Percentiles rank a stretch among this genome's conserved stretches.
Evolutionary conservation across 2,113 vertebrate genomes (phyloP).

Genomic region (Hipposideros armiger): DNA sequence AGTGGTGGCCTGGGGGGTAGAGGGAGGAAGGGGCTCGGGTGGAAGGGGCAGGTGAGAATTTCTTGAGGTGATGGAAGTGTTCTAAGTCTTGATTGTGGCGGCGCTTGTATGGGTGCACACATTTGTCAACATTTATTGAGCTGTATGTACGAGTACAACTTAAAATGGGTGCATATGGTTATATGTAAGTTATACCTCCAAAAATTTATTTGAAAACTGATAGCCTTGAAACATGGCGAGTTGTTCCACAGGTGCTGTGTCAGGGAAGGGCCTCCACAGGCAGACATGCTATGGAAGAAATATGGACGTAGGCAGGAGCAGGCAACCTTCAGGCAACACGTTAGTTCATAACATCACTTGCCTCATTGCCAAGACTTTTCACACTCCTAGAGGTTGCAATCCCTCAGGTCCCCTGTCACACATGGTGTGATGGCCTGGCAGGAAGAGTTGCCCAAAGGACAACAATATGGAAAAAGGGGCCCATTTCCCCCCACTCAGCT

Average conservation of each 20-base stretch:
- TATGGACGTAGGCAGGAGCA: neutral
- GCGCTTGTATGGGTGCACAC: neutral
- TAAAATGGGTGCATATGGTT: neutral
- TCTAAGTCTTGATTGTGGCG: neutral
- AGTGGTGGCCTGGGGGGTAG: neutral
- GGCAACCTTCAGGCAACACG: neutral
- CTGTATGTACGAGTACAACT: neutral
- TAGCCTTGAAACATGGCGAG: neutral
- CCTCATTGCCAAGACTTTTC: neutral
- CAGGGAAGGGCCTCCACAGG: neutral
- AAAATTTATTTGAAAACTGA: neutral
- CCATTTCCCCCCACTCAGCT: neutral
- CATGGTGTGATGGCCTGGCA: neutral
- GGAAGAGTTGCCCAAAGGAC: neutral
- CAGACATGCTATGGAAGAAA: neutral
- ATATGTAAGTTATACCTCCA: neutral
- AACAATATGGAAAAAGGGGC: neutral
- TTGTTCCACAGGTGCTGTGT: neutral
- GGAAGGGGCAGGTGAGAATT: neutral
- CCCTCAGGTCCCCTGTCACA: neutral
- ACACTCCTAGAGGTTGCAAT: neutral
- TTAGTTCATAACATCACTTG: neutral
- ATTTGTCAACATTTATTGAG: neutral
- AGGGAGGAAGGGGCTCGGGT: rapidly evolving
- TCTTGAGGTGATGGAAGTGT: neutral